Evolutionary conservation across 2,113 vertebrate species (phyloP), one percentile per base, ranked within the genome.

Genomic region (Paradisaea rubra): DNA sequence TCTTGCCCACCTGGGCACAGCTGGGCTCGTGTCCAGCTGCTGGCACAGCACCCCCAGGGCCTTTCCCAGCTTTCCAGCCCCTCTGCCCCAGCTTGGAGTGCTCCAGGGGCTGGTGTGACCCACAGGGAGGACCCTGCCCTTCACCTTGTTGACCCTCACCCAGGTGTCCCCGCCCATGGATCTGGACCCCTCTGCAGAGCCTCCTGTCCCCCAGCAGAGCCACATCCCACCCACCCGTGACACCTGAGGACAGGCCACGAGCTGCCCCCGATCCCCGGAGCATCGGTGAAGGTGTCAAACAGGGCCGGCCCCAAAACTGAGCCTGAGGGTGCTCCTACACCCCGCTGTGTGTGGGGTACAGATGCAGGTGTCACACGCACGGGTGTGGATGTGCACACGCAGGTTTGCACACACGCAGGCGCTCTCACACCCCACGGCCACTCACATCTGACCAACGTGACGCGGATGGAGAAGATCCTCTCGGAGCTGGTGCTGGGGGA

Each of bases 401-500:
- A 15, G 42, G 6, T 6, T 2, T 21, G 30, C 44, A n/a, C 64
- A 13, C 18, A 2, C 47, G 3, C 21, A 15, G 14, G 33, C 4
- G 22, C 56, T 24, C 56, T 2, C 56, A 59, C 56, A 35, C 9
- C 56, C 33, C 56, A 24, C 9, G 6, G 24, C 2, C 76, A 24
- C 50, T 54, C 39, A 31, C 39, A 45, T 11, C 27, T 11, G 3
- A 52, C 6, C n/a, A 39, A 8, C 61, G 1, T 0, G 18, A 41
- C 1, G 1, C 42, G n/a, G 30, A 4, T 0, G 30, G 42, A 69
- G 28, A 39, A 16, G 10, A n/a, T 33, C n/a, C 17, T 49, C 28
- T 9, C 1, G 9, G 30, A 49, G 23, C 22, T 9, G 64, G 13
- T 8, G n/a, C 2, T 33, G 64, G 64, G 39, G 28, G 22, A 13